Conservation (phyloP, 1,140 invertebrate genomes). For the Bactericera cockerelli region DNA sequence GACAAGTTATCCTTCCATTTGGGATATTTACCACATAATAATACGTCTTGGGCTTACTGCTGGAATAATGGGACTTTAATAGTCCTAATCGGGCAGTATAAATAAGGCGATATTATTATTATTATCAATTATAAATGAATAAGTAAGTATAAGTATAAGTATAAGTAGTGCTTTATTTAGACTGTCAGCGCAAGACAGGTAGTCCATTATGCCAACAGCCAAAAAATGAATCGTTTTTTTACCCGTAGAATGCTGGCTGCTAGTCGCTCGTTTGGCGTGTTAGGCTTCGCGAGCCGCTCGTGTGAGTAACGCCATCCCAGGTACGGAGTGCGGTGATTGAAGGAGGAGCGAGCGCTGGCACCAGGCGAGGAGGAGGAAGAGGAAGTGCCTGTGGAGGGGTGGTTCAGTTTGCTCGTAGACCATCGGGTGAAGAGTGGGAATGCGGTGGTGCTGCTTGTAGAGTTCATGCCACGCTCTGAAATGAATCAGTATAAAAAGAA, state of each 20-base stretch:
- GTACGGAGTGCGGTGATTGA: slow-evolving; percentile 60
- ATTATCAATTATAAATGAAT: no score
- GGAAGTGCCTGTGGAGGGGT: slow-evolving; percentile 35
- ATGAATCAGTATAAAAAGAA: not conserved
- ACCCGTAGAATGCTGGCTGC: slow-evolving; percentile 33
- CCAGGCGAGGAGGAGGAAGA: slow-evolving; percentile 40
- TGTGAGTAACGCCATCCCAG: slow-evolving; percentile 71
- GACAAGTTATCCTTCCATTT: no score
- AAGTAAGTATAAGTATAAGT: no score
- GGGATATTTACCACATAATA: no score
- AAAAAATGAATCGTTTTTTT: no score
- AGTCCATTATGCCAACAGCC: no score
- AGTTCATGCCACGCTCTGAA: slow-evolving; percentile 23
- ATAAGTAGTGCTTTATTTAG: no score
- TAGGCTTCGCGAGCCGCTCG: slow-evolving; percentile 54
- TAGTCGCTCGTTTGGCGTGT: slow-evolving; percentile 66
- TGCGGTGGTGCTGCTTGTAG: slow-evolving; percentile 33
- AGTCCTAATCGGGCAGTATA: no score
- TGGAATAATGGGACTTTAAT: no score
- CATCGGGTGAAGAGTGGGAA: slow-evolving; percentile 51
- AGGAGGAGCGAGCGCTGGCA: slow-evolving; percentile 43
- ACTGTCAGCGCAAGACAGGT: no score
- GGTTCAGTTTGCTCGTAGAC: slow-evolving; percentile 72
- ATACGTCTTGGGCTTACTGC: no score
- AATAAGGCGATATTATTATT: no score